phyloP scores from a whole-genome alignment of 37 sponge, comb jelly and placozoan species.

The Hexactinellida sp. region DNA sequence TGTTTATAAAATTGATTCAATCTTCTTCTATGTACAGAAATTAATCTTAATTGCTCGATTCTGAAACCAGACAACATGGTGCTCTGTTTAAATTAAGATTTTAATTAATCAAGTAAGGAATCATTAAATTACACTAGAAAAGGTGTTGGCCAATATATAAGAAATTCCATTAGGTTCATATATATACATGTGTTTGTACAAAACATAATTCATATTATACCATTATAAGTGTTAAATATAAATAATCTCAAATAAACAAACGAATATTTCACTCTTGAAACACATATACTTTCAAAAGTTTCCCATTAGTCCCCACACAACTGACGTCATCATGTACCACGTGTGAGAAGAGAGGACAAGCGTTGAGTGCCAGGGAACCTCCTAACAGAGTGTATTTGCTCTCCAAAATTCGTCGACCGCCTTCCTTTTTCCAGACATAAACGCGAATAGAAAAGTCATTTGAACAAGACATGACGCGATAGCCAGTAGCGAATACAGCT shows the following conservation, averaged over 20 bases:
- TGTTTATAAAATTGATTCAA: background rate
- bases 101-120: no score
- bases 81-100: background rate
- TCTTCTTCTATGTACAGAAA: background rate
- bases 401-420: constrained; percentile 16
- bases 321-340: constrained; percentile 4
- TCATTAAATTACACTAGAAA: no score
- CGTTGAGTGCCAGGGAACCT: constrained; percentile 57
- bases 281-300: background rate
- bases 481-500: constrained; percentile 8
- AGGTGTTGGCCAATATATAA: no score
- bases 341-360: background rate
- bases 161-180: no score
- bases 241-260: no score
- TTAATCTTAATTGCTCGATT: background rate
- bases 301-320: constrained; percentile 13
- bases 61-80: background rate
- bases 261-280: background rate
- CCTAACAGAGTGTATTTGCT: constrained; percentile 68
- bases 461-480: constrained; percentile 55
- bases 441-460: constrained; percentile 67
- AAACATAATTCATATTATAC: no score
- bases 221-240: no score
- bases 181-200: no score
- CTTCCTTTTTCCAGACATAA: constrained; percentile 37